These are phyloP conservation scores for Crypturellus tataupa DNA, from an alignment of 2,797 vertebrate species.

Conservation along the genomic window DNA sequence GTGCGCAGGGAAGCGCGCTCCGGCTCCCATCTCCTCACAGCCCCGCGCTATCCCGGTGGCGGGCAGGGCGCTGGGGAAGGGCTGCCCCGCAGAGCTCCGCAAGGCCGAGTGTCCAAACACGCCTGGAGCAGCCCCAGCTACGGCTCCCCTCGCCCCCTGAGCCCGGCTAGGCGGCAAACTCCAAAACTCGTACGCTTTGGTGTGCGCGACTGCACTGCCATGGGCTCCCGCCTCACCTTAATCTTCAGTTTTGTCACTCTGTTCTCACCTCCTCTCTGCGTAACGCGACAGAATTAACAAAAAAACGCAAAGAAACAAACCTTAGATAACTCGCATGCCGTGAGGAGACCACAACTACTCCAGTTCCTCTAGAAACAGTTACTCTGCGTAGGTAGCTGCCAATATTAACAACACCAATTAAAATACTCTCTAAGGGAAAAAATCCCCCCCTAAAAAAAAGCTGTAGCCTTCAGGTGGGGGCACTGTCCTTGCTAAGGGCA, in stretches of 20 bases:
- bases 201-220: background rate
- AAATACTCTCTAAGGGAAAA: accelerated
- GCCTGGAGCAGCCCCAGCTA: background rate
- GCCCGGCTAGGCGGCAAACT: background rate
- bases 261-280: background rate
- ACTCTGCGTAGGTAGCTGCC: background rate
- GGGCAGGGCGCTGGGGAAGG: background rate
- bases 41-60: background rate
- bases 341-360: background rate
- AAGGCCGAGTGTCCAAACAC: background rate
- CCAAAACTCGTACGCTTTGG: accelerated
- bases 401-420: background rate
- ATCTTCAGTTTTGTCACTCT: background rate
- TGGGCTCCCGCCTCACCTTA: accelerated
- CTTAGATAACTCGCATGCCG: accelerated
- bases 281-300: background rate
- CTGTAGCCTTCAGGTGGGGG: background rate
- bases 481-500: background rate
- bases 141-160: background rate
- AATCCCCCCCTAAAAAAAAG: too few relatives aligned
- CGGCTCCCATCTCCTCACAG: background rate
- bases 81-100: background rate
- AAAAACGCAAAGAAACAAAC: background rate
- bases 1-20: background rate
- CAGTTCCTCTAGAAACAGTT: background rate